Evolutionary conservation across 1,140 invertebrate species (phyloP), one percentile per base, ranked within the genome.

Genomic region (Leptestheria dahalacensis): DNA sequence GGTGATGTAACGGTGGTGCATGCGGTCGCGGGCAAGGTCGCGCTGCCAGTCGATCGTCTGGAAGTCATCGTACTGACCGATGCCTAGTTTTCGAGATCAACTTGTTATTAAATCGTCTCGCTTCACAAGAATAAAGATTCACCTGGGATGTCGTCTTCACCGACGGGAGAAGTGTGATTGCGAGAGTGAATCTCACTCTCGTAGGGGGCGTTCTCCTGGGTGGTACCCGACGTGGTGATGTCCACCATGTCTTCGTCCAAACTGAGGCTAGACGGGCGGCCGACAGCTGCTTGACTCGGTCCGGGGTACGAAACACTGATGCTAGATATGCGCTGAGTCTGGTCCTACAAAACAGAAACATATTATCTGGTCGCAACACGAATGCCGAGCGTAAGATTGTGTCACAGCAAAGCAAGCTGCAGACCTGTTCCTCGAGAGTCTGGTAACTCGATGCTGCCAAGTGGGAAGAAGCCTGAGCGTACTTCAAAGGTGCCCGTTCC

Each of bases 11-110:
- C 93, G 79, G 75, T 99, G 95, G 57, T 93, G 78, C 86, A 96
- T 94, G 3, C 97, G 86, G 78, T 99, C 96, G 41, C 93, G 75
- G 0, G 94, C 93, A 67, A 99, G 92, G 72, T 99, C 96, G 47
- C 95, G 75, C 68, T 97, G 88, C 97, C 97, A 99, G 71, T 99
- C 97, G 66, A 99, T 99, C 2, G 97, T 99, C 72, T 99, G 95
- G 69, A 99, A 99, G 75, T 99, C 97, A 68, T 97, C 95, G 77
- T 99, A 99, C 70, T 98, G 89, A 1, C 92, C 91, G 68, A 96
- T 93, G 18, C 91, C 91, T 41, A 41, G n/a, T n/a, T n/a, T n/a
- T n/a, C n/a, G n/a, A 41, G 33, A 6, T 15, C 6, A 41, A 41
- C 33, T 15, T 9, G 33, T 41, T 41, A 9, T 41, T 15, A n/a